Evolutionary conservation across 2,888 invertebrate species (phyloP), one percentile per base, ranked within the genome.

Genomic region (Liposcelis brunnea): DNA sequence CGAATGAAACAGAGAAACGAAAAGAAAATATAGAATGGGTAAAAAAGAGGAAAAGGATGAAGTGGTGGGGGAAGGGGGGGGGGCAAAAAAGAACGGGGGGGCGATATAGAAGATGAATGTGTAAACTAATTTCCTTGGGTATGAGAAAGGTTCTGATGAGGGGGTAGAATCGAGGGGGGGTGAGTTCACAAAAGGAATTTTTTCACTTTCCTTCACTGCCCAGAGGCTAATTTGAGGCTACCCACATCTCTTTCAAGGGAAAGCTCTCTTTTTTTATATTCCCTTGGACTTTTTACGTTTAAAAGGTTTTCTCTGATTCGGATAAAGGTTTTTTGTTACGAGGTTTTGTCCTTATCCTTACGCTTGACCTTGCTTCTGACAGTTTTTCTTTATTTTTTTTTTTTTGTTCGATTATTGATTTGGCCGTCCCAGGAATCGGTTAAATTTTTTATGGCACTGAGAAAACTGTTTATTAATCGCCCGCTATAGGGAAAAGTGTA

Each of bases 141-240:
- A 35, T 35, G 35, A 35, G 35, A 35, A 35, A 35, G 35, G 16
- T 16, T 16, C 35, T 16, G 14, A 35, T 15, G 16, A 16, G 35
- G 35, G 35, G 26, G 26, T 26, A 26, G 26, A 26, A 26, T 26
- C 26, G 8, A 26, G 26, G 26, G n/a, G 26, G 26, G 26, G 26
- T 26, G 40, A 40, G 40, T n/a, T 14, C 16, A 40, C 15, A 40
- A 40, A 40, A 19, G 40, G 21, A 40, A 18, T 40, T 40, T 40
- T 40, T 40, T 40, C 40, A 40, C 40, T 40, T 40, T 40, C 40
- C 40, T 40, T 14, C n/a, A n/a, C 19, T 40, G 40, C 19, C 40
- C 40, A 40, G 40, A 40, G 40, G 40, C 19, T 40, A 40, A 40
- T 40, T 40, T 40, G 40, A 40, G 40, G 40, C 19, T 40, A n/a